phyloP scores from a whole-genome alignment of 2,797 vertebrate genomes.

The Cynopterus sphinx region DNA sequence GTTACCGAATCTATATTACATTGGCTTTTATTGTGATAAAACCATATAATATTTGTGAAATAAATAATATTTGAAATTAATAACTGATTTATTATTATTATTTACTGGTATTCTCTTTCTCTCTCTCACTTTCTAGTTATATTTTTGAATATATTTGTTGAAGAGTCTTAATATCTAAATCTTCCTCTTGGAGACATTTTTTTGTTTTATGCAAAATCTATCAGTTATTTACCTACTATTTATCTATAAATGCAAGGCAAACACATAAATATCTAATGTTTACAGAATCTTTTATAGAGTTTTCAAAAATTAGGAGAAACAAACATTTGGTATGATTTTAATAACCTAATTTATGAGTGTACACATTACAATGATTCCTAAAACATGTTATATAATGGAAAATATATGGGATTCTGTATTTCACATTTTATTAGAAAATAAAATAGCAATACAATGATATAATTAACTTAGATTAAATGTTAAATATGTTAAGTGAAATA shows the following conservation, averaged over 20 bases:
- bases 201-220: background rate
- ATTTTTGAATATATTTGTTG: background rate
- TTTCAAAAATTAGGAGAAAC: background rate
- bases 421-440: background rate
- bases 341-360: background rate
- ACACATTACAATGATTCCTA: background rate
- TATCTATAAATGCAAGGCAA: background rate
- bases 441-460: background rate
- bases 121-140: background rate
- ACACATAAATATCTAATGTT: background rate
- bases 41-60: background rate
- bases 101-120: background rate
- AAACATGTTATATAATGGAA: background rate
- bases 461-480: background rate
- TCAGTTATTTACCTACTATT: background rate
- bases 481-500: background rate
- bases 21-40: background rate
- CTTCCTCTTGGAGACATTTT: background rate
- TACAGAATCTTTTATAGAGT: background rate
- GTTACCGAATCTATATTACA: background rate
- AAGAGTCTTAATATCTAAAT: background rate
- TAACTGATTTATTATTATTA: background rate
- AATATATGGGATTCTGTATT: background rate
- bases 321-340: background rate
- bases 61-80: background rate